Conservation (phyloP, 92 coral and sea anemone species). For the Epizoanthus ramosus region DNA sequence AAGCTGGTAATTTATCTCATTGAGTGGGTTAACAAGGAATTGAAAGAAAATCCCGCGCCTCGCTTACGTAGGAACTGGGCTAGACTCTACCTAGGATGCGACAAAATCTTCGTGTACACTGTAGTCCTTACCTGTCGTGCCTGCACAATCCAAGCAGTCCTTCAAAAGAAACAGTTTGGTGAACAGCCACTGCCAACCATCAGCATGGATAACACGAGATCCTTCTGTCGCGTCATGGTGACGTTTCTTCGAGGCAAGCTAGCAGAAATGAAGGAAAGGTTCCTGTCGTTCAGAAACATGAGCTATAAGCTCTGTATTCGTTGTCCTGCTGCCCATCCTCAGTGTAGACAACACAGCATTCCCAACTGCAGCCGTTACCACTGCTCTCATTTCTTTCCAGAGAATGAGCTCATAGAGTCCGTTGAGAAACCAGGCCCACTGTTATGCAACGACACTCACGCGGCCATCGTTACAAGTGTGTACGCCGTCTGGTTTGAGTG, state of each 20-base stretch:
- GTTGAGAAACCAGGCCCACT: neutral
- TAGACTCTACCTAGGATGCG: neutral
- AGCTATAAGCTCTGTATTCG: neutral
- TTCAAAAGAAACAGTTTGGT: neutral
- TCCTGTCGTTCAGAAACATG: neutral
- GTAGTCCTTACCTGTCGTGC: neutral
- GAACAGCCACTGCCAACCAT: neutral
- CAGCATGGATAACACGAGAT: neutral
- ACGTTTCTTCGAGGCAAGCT: neutral
- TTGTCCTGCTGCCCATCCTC: neutral
- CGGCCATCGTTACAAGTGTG: neutral
- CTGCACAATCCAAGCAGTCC: neutral
- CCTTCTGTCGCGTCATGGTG: neutral
- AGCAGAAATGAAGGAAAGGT: neutral
- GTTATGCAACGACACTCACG: neutral
- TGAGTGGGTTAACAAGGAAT: neutral
- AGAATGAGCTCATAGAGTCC: neutral
- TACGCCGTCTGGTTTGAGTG: slow-evolving; percentile 3
- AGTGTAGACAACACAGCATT: neutral
- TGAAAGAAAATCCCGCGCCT: neutral
- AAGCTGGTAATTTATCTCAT: neutral
- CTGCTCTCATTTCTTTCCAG: neutral
- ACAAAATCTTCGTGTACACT: neutral
- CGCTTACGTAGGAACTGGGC: neutral
- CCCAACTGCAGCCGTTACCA: neutral